Conservation (phyloP, 35 echinoderm and acorn worm genomes). For the Chiridota heheva region DNA sequence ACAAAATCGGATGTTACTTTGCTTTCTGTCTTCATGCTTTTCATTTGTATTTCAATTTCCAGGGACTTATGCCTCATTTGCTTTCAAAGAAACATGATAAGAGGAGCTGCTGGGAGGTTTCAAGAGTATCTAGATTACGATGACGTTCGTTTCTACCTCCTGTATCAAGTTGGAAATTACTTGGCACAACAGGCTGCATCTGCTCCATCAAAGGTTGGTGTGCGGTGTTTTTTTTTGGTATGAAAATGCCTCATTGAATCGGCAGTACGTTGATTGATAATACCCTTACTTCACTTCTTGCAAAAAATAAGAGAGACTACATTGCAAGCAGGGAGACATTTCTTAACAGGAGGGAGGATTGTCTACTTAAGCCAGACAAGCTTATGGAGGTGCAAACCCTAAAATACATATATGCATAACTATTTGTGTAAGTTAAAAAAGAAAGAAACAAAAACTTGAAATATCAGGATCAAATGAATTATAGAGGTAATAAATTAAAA, state of each 20-base stretch:
- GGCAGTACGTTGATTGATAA: background rate
- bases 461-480: no score
- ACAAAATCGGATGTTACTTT: no score
- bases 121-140: constrained; percentile 93
- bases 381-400: no score
- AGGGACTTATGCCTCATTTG: constrained; percentile 67
- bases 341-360: background rate
- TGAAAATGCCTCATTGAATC: background rate
- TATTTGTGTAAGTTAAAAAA: no score
- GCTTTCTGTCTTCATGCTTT: no score
- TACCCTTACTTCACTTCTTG: background rate
- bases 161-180: constrained; percentile 27
- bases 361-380: no score
- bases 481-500: no score
- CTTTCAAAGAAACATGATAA: constrained; percentile 49
- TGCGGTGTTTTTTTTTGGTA: background rate
- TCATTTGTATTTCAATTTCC: constrained; percentile 2
- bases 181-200: background rate
- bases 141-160: constrained; percentile 71
- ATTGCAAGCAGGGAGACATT: background rate
- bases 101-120: constrained; percentile 66
- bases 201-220: background rate
- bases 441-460: no score
- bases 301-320: background rate
- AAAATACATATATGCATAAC: no score